These are phyloP conservation scores for Anastrepha obliqua DNA, from an alignment of 1,140 invertebrate species.

Conservation along the genomic window DNA sequence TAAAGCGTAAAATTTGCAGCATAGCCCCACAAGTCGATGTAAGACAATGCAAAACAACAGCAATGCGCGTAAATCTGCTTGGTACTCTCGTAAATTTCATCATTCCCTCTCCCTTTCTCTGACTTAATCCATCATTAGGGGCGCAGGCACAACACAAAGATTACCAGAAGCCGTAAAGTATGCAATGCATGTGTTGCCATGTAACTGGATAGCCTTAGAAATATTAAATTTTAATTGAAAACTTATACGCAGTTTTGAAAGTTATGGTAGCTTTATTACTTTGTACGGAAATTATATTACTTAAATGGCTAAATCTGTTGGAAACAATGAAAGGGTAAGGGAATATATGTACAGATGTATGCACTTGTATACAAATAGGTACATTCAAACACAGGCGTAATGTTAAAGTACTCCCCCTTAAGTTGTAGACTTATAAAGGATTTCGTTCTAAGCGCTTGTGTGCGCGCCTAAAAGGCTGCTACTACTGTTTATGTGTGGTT, in stretches of 20 bases:
- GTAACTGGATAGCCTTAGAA: neutral
- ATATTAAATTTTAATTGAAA: slow-evolving; percentile 28
- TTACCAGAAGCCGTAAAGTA: slow-evolving; percentile 31
- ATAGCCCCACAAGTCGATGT: neutral
- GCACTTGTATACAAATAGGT: neutral
- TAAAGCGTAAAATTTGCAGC: neutral
- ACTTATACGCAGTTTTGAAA: slow-evolving; percentile 38
- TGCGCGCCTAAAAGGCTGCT: neutral
- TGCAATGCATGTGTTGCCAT: neutral
- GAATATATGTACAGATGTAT: neutral
- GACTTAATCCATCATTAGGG: neutral
- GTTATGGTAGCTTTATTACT: neutral
- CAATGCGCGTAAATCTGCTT: slow-evolving; percentile 5
- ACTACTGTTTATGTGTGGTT: neutral
- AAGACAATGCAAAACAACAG: neutral
- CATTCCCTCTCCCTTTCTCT: neutral
- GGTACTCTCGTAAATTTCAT: too few species aligned
- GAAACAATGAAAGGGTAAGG: neutral
- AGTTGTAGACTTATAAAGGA: too few species aligned
- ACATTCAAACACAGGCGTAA: neutral
- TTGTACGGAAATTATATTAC: slow-evolving; percentile 1
- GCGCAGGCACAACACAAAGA: neutral
- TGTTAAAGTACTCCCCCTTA: too few species aligned
- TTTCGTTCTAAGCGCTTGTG: neutral
- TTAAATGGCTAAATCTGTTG: slow-evolving; percentile 15